Base-by-base conservation (phyloP, 2,113 vertebrate genomes). In the Mirza zaza region DNA sequence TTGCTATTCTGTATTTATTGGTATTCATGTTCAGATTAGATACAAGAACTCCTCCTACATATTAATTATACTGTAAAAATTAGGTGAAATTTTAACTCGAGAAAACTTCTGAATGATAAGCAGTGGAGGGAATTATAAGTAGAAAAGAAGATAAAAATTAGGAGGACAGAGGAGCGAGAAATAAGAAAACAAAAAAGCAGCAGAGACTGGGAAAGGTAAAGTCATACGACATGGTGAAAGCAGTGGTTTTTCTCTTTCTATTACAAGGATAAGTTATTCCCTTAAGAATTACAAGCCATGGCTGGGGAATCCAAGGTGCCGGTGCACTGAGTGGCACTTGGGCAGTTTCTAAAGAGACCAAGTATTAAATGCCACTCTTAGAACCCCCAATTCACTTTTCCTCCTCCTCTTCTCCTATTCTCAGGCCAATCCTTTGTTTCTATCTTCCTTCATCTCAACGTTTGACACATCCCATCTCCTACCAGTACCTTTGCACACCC, bases 21-120 rank as follows among this genome's bases (percentile, higher is more conserved):
- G 18, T 87, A 85, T 52, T 68, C 86, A 65, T 45, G 29, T 97
- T 88, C 80, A 42, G 63, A 90, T 81, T 77, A 92, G 93, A 96
- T 80, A 59, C 0, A 87, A 50, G 79, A 79, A 90, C 76, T 92
- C 95, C 81, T 96, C 95, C 86, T 96, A 97, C 48, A 94, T 92
- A 94, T 91, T 36, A 75, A 59, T 42, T 86, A 67, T 8, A 65
- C 25, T 67, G 42, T 21, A 84, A 95, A 91, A 91, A 65, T 70
- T 85, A 20, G 90, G 45, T 87, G 75, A 50, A 23, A 27, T 27
- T 76, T 97, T 80, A 92, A 95, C 13, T 90, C 0, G 45, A 52
- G 63, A 89, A 91, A 82, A 73, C n/a, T 39, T 87, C 65, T 88
- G 61, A 93, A 87, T 57, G 84, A 65, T 61, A 93, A 96, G 73